These are phyloP conservation scores for Mya arenaria DNA, from an alignment of 1,140 invertebrate species.

Conservation along the genomic window DNA sequence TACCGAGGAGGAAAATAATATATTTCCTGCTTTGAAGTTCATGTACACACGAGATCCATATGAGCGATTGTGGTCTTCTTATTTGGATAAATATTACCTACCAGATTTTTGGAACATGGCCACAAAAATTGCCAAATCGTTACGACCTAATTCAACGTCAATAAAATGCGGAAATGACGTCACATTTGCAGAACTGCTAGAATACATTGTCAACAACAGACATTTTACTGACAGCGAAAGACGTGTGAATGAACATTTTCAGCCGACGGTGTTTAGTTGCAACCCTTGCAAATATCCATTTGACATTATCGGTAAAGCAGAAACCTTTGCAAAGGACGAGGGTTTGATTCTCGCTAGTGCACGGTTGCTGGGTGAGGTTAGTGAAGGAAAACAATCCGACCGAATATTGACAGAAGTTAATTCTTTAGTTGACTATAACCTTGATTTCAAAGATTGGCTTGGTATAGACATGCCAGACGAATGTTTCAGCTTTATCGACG, in stretches of 20 bases:
- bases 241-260: slow-evolving; percentile 56
- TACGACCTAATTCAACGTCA: not conserved
- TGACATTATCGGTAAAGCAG: slow-evolving; percentile 37
- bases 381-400: not conserved
- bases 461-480: not conserved
- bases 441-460: not conserved
- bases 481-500: slow-evolving; percentile 16
- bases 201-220: no score
- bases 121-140: slow-evolving; percentile 11
- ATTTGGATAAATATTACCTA: slow-evolving; percentile 63
- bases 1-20: no score
- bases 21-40: slow-evolving; percentile 36
- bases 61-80: slow-evolving; percentile 60
- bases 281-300: slow-evolving; percentile 51
- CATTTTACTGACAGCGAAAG: slow-evolving; percentile 31
- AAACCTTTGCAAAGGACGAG: slow-evolving; percentile 38
- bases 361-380: not conserved
- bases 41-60: slow-evolving; percentile 64
- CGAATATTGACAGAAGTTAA: slow-evolving; percentile 10
- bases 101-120: slow-evolving; percentile 55
- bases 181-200: slow-evolving; percentile 62
- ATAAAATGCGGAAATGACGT: slow-evolving; percentile 60
- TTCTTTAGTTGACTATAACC: slow-evolving; percentile 33
- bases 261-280: slow-evolving; percentile 53
- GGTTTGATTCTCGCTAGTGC: slow-evolving; percentile 1